Base-by-base conservation (phyloP, 2,888 invertebrate species). In the Lasioglossum morio region DNA sequence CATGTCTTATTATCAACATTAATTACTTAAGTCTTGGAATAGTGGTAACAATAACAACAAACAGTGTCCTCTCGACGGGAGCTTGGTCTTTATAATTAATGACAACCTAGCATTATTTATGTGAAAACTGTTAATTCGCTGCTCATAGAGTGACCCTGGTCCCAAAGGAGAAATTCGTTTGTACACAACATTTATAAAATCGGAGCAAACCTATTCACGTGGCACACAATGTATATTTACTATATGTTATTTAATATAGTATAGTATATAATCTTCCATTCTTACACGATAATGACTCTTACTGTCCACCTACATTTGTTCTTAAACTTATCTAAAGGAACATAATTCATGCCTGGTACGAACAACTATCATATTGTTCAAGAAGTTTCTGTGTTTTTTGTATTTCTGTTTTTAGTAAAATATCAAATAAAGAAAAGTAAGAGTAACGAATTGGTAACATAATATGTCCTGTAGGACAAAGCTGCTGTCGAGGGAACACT, bases 21-120 rank as follows among this genome's bases (percentile, higher is more conserved):
- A 40, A 48, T 34, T 48, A 16, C 34, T 46, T 37, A 46, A 48
- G 66, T 78, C 27, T 72, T 82, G 19, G 72, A 81, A 81, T 30
- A 48, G 46, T 77, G 57, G 40, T 14, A 74, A 84, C 66, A 72
- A 66, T 66, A 84, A 73, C 34, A 69, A 78, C 75, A 30, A 40
- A 75, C 72, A 69, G 69, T 70, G 70, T 70, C 40, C 70, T 70
- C n/a, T 12, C 40, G n/a, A 70, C 19, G 23, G 70, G 12, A 40
- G 70, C 70, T 70, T n/a, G 5, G n/a, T 37, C n/a, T n/a, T 40
- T 40, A 70, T 70, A 70, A 23, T 12, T 70, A n/a, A n/a, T n/a
- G 23, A 70, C 14, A 40, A 40, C 14, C n/a, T 70, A 40, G 12
- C n/a, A 70, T 0, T n/a, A 40, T 40, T 37, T 70, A 40, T 19